These are phyloP conservation scores for Squalus acanthias DNA, from an alignment of 2,797 vertebrate species.

Conservation along the genomic window DNA sequence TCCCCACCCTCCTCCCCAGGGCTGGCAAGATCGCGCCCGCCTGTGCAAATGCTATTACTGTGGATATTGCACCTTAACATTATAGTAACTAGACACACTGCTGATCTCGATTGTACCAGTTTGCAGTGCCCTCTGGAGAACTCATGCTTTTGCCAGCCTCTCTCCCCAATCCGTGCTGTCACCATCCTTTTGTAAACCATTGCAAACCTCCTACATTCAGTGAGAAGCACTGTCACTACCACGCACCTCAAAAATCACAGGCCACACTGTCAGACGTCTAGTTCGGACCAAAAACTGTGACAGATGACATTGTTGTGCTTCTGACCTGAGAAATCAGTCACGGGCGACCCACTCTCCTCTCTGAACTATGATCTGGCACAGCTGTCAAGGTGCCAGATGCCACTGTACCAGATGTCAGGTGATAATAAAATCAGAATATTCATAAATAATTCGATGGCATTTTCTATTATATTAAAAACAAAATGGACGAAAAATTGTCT, in stretches of 20 bases:
- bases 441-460: not conserved
- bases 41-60: not conserved
- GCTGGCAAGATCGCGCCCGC: too few species aligned
- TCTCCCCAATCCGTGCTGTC: not conserved
- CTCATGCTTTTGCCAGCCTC: not conserved
- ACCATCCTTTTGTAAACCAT: not conserved
- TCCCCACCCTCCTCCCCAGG: too few species aligned
- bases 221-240: not conserved
- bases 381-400: not conserved
- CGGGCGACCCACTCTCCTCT: not conserved
- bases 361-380: not conserved
- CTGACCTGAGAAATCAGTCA: not conserved
- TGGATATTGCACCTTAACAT: not conserved
- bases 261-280: not conserved
- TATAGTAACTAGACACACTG: not conserved
- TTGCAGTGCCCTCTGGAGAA: not conserved
- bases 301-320: too few species aligned
- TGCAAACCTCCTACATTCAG: not conserved
- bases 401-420: not conserved
- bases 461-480: not conserved
- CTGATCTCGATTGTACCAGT: not conserved
- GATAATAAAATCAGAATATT: not conserved
- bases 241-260: not conserved
- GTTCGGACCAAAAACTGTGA: not conserved
- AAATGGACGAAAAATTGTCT: conserved; percentile 10